These are phyloP conservation scores for Capromys pilorides DNA, from an alignment of 2,797 vertebrate genomes.

Conservation along the genomic window DNA sequence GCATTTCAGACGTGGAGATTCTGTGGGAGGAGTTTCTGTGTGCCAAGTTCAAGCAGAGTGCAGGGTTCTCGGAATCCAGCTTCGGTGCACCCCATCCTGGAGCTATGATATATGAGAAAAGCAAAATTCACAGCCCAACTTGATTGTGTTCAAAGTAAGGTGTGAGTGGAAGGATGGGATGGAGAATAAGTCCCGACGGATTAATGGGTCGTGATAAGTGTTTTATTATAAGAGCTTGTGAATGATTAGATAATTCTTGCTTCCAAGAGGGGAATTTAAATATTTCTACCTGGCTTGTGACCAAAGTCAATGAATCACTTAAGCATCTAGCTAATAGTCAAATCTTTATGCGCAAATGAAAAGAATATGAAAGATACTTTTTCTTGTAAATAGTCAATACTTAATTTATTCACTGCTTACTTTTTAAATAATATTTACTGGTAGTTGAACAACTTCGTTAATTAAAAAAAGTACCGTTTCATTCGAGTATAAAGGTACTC, in stretches of 20 bases:
- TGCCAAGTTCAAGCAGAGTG: conserved; percentile 89
- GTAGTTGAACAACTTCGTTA: neutral
- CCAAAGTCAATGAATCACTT: conserved; percentile 87
- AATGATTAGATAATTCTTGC: conserved; percentile 89
- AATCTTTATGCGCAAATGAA: conserved; percentile 79
- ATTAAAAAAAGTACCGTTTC: neutral
- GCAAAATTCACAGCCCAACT: conserved; percentile 84
- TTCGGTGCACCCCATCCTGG: conserved; percentile 84
- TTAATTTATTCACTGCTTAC: conserved; percentile 65
- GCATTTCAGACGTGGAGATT: conserved; percentile 80
- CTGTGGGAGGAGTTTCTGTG: conserved; percentile 80
- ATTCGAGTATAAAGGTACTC: neutral
- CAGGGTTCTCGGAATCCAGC: conserved; percentile 82
- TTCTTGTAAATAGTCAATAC: conserved; percentile 79
- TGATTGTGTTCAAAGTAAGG: conserved; percentile 86
- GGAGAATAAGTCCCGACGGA: conserved; percentile 88
- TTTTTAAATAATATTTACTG: conserved; percentile 71
- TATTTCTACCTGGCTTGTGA: conserved; percentile 85
- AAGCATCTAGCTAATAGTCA: conserved; percentile 81
- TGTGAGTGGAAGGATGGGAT: conserved; percentile 86
- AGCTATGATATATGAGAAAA: conserved; percentile 89
- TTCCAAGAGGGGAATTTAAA: conserved; percentile 87
- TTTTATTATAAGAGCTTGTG: conserved; percentile 86
- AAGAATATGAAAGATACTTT: conserved; percentile 55
- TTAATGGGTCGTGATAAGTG: conserved; percentile 87